Evolutionary conservation across 2,113 vertebrate species (phyloP), one percentile per base, ranked within the genome.

Genomic region (Cyphomyrus discorhynchus): DNA sequence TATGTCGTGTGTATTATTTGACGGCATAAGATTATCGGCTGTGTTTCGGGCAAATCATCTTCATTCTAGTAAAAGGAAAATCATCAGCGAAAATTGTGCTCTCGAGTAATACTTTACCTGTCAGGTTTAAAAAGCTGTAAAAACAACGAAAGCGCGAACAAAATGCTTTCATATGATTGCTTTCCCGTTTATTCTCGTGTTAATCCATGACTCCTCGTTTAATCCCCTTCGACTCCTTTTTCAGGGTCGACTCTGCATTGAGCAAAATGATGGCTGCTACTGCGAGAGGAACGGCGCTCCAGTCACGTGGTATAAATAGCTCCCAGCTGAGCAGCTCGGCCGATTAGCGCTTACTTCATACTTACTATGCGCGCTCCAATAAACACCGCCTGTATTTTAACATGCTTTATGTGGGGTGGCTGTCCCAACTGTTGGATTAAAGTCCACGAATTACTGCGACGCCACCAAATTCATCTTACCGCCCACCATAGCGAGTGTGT

Each of bases 241-340:
- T 92, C 91, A 91, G 90, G 90, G 62, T 92, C 90, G 92, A 91
- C 90, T 93, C 92, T 94, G 94, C 93, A 94, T 94, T 92, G 89
- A 93, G 91, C 94, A 92, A 93, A 95, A 94, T 93, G 94, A 96
- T 94, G 96, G 94, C 95, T 95, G 94, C 95, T 93, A 92, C 93
- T 88, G 91, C 91, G 46, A 92, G 45, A 90, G 92, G 90, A 94
- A 93, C 95, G 93, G 93, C 93, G 90, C 94, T 89, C 82, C 5
- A 52, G 77, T 96, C 96, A 97, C 96, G 95, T 97, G 96, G 94
- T 95, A 52, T 52, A 94, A 95, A 94, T 92, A 92, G 94, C 95
- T 94, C 95, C 93, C 96, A 96, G 96, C 96, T 94, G 94, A 95
- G 92, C 50, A 66, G 46, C 27, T 86, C 24, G 83, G 45, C 45